phyloP scores from a whole-genome alignment of 2,888 invertebrate genomes.

The Criorhina ranunculi region DNA sequence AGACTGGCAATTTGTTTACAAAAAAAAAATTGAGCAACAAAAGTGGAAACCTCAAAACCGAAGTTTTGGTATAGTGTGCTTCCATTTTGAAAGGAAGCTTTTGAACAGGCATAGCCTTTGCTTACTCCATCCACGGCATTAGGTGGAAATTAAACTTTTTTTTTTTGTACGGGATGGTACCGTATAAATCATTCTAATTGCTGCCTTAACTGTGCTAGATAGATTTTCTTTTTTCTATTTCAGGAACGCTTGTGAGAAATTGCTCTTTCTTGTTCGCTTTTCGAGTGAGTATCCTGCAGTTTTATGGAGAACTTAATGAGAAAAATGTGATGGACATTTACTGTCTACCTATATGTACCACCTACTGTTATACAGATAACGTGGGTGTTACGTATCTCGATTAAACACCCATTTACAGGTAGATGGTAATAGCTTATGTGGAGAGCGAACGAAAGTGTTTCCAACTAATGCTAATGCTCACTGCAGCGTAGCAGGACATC shows the following conservation, averaged over 20 bases:
- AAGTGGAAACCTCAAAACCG: conserved; percentile 27
- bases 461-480: too few relatives aligned
- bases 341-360: too few relatives aligned
- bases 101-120: too few relatives aligned
- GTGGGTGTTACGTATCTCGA: too few relatives aligned
- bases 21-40: conserved; percentile 3
- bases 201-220: conserved; percentile 40
- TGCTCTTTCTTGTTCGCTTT: not conserved
- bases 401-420: too few relatives aligned
- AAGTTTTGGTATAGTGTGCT: conserved; percentile 6
- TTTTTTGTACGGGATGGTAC: conserved; percentile 11
- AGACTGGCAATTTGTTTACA: conserved; percentile 40
- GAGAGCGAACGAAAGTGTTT: too few relatives aligned
- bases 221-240: not conserved
- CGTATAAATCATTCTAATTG: conserved; percentile 70
- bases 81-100: not conserved
- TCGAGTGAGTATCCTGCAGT: not conserved
- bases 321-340: too few relatives aligned
- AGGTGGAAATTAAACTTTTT: conserved; percentile 1
- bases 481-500: too few relatives aligned
- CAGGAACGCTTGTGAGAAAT: conserved; percentile 3
- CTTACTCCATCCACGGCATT: too few relatives aligned
- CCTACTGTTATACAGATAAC: too few relatives aligned
- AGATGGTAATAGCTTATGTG: too few relatives aligned
- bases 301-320: too few relatives aligned